Percentiles rank a stretch among this genome's conserved stretches.
These are phyloP conservation scores for Rhodophaea formosa DNA, from an alignment of 2,888 invertebrate species.

Conservation along the genomic window DNA sequence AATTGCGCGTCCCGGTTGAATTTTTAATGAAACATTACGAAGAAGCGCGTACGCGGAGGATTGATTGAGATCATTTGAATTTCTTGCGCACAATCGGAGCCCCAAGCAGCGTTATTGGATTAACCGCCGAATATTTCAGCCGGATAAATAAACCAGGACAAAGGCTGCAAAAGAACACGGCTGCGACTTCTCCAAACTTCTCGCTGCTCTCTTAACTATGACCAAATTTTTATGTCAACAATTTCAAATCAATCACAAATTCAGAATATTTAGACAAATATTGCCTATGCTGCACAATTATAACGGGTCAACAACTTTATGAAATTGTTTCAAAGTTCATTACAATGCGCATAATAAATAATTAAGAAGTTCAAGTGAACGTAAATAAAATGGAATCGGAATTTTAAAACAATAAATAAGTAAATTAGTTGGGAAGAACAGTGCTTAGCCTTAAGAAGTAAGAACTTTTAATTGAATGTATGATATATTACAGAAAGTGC, in stretches of 20 bases:
- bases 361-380: slow-evolving; percentile 15
- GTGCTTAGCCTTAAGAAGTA: neutral
- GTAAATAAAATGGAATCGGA: slow-evolving; percentile 1
- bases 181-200: slow-evolving; percentile 36
- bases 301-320: neutral
- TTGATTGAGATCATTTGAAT: slow-evolving; percentile 76
- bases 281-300: neutral
- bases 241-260: slow-evolving; percentile 4
- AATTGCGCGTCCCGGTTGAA: slow-evolving; percentile 70
- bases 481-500: neutral
- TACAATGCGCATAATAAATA: slow-evolving; percentile 12
- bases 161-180: slow-evolving; percentile 43
- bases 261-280: neutral
- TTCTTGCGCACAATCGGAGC: slow-evolving; percentile 67
- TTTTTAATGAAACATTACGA: slow-evolving; percentile 74
- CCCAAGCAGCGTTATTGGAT: slow-evolving; percentile 60
- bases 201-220: slow-evolving; percentile 42
- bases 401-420: neutral
- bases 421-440: neutral
- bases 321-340: neutral
- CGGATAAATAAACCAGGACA: slow-evolving; percentile 60
- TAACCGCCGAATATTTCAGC: slow-evolving; percentile 68
- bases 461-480: neutral
- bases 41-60: slow-evolving; percentile 56
- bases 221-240: slow-evolving; percentile 49